Conservation (phyloP, 2,113 vertebrate species). For the Rattus rattus region DNA sequence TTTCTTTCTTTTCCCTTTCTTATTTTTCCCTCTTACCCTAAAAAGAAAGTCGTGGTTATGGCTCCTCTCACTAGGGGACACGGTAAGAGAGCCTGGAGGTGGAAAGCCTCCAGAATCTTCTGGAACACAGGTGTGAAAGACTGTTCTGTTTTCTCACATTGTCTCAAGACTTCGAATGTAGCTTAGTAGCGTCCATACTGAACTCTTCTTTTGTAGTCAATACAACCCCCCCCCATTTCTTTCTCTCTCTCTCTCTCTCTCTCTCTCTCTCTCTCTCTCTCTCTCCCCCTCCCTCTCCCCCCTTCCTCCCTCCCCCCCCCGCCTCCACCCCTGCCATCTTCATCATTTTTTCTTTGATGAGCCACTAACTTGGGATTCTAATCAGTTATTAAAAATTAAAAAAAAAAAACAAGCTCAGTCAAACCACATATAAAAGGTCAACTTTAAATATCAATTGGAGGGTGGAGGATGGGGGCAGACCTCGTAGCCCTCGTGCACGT, state of each 20-base stretch:
- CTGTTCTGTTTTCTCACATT: not conserved
- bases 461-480: not conserved
- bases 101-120: not conserved
- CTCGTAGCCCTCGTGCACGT: not conserved
- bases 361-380: constrained; percentile 64
- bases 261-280: no score
- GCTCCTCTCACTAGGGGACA: constrained; percentile 44
- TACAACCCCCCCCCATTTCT: no score
- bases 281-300: no score
- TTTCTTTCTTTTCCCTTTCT: no score
- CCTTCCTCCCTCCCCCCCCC: no score
- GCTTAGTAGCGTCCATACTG: not conserved
- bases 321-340: not conserved
- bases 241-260: no score
- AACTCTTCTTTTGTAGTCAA: not conserved
- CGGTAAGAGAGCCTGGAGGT: not conserved
- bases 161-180: not conserved
- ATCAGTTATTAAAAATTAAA: constrained; percentile 42
- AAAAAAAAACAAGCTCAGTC: not conserved
- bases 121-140: not conserved
- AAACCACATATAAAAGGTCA: constrained; percentile 55
- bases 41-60: constrained; percentile 42
- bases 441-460: constrained; percentile 61
- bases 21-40: constrained; percentile 21
- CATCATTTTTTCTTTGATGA: constrained; percentile 42